These are phyloP conservation scores for Saimiri boliviensis DNA, from an alignment of 2,113 vertebrate genomes.

Conservation along the genomic window DNA sequence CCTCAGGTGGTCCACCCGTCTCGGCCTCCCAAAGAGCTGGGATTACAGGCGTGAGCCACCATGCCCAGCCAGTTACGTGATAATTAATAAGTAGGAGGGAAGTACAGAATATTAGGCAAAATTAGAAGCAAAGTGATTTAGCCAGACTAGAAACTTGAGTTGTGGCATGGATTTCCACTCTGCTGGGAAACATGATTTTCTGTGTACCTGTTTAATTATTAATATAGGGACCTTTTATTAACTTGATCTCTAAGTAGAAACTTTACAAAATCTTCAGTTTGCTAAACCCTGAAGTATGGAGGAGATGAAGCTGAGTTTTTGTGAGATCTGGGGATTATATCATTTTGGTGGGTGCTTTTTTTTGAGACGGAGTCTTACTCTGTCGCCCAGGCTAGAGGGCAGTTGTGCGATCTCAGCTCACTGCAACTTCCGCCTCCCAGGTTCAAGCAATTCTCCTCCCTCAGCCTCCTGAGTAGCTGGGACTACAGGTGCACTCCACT, in stretches of 20 bases:
- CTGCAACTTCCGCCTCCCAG: too few relatives aligned
- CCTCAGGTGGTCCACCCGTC: too few relatives aligned
- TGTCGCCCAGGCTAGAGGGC: too few relatives aligned
- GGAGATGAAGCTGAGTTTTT: background rate
- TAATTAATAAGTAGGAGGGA: background rate
- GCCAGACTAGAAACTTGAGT: background rate
- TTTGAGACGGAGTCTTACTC: too few relatives aligned
- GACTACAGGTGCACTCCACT: too few relatives aligned
- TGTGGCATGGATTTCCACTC: background rate
- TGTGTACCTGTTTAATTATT: background rate
- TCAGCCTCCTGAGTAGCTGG: too few relatives aligned
- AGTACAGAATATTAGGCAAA: background rate
- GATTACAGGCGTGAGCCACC: too few relatives aligned
- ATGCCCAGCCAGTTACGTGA: background rate
- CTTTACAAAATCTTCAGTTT: background rate
- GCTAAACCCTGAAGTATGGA: background rate
- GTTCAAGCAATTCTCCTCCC: too few relatives aligned
- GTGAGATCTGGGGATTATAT: background rate
- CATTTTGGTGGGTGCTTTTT: background rate
- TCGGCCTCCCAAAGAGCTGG: too few relatives aligned
- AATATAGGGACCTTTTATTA: conserved; percentile 10
- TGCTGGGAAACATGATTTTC: conserved; percentile 1
- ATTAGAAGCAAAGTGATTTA: conserved; percentile 19
- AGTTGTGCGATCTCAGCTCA: too few relatives aligned
- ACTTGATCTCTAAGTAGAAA: conserved; percentile 16